A percentile compares a stretch with the other conserved stretches of the same genome.
These are phyloP conservation scores for Drosophila nikananu DNA, from an alignment of 1,140 invertebrate genomes.

Conservation along the genomic window DNA sequence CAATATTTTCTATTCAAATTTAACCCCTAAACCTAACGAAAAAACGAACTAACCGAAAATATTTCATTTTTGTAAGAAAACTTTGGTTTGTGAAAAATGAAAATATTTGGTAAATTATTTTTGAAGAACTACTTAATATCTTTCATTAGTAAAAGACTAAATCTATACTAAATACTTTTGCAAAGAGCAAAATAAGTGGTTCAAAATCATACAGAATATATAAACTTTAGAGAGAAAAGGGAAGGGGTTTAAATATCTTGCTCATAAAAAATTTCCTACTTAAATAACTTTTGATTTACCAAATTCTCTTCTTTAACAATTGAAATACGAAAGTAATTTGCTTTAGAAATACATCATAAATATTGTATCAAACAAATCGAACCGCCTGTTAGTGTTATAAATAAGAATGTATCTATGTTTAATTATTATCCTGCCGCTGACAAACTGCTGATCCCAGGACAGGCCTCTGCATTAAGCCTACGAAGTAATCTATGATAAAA, in stretches of 20 bases:
- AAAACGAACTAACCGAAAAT: slow-evolving; percentile 1
- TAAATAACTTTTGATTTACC: not conserved
- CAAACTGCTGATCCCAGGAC: slow-evolving; percentile 34
- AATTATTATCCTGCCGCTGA: slow-evolving; percentile 26
- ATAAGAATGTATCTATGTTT: not conserved
- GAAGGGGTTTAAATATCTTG: not conserved
- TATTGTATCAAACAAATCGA: slow-evolving; percentile 16
- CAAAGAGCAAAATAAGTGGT: slow-evolving; percentile 1
- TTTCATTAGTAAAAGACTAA: not conserved
- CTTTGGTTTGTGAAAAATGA: slow-evolving; percentile 19
- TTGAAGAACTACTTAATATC: slow-evolving; percentile 1
- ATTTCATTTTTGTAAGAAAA: slow-evolving; percentile 22
- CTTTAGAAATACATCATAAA: not conserved
- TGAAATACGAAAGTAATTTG: not conserved
- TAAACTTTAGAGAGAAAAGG: not conserved
- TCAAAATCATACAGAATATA: not conserved
- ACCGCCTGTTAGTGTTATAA: slow-evolving; percentile 5
- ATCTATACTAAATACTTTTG: not conserved
- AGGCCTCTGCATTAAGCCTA: slow-evolving; percentile 29
- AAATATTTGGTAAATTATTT: slow-evolving; percentile 4
- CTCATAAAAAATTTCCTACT: not conserved
- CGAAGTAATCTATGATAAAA: slow-evolving; percentile 23
- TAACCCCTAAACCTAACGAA: not conserved
- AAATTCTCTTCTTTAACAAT: not conserved
- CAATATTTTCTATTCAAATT: not conserved